phyloP scores from a whole-genome alignment of 2,888 invertebrate genomes.

The Archips crataeganus region DNA sequence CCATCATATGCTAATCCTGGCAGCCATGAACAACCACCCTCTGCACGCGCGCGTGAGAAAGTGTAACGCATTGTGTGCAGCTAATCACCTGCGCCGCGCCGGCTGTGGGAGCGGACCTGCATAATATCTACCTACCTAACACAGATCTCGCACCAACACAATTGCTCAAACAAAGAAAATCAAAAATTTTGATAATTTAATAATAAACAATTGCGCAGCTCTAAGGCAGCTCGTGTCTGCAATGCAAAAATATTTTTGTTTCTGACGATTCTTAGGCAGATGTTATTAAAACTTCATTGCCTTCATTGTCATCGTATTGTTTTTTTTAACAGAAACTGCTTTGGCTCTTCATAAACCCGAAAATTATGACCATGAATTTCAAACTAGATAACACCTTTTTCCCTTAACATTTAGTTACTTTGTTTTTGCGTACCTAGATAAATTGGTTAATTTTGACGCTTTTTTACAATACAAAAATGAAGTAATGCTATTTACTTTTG shows the following conservation, averaged over 20 bases:
- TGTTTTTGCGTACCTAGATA: no score
- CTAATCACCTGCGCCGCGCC: constrained; percentile 36
- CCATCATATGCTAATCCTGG: constrained; percentile 59
- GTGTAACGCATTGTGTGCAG: constrained; percentile 61
- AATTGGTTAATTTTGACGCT: no score
- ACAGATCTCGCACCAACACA: constrained; percentile 39
- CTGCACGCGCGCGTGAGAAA: constrained; percentile 64
- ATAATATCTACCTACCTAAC: constrained; percentile 42
- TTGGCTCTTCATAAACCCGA: no score
- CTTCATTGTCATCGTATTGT: neutral
- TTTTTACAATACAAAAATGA: no score
- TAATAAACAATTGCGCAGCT: constrained; percentile 31
- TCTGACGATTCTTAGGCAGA: neutral
- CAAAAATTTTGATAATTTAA: constrained; percentile 45
- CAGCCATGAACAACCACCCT: constrained; percentile 40
- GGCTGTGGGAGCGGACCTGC: constrained; percentile 54
- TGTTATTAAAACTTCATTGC: neutral
- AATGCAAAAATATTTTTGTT: constrained; percentile 19
- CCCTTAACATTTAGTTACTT: no score
- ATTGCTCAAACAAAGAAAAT: constrained; percentile 46
- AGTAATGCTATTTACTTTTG: no score
- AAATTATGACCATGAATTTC: no score
- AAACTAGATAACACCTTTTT: no score
- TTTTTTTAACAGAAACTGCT: neutral
- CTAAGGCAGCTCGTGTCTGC: constrained; percentile 17